Base-by-base conservation (phyloP, 2,888 invertebrate genomes). In the Apotomis turbidana region DNA sequence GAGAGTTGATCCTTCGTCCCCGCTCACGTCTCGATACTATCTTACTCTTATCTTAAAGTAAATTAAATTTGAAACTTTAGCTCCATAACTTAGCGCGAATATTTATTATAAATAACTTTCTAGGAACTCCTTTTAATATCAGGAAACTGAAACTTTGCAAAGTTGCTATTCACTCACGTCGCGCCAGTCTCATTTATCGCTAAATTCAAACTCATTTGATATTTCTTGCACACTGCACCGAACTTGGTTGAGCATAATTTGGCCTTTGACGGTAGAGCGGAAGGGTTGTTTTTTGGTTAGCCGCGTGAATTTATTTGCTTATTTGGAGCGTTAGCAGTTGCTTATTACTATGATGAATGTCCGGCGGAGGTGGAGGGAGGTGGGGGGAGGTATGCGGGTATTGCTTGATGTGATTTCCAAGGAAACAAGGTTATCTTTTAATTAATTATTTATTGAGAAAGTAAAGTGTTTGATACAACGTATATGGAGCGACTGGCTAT, bases 311-410 rank as follows among this genome's bases (percentile, higher is more conserved):
- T 66, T 13, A 64, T 70, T 64, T 59, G 70, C 13, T 60, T 66
- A 46, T 57, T 54, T 46, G 38, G 8, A 66, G 71, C 60, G 60
- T 36, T 38, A 66, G 36, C 27, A 60, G 59, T 15, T 60, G 49
- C 54, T 67, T 60, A 71, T 61, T 61, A 67, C 66, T 49, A 15
- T 60, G 66, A 66, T 66, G 60, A 49, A 60, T 49, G 10, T 44
- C 55, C 52, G 36, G 46, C 13, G 27, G 41, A 41, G 6, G 41
- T 6, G 6, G 5, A 41, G 41, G 6, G 5, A 6, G 5, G 41
- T 6, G 6, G 0, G 6, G 6, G 41, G 6, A 41, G n/a, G n/a
- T n/a, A n/a, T n/a, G n/a, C n/a, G n/a, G n/a, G n/a, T n/a, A n/a
- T n/a, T n/a, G n/a, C n/a, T n/a, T n/a, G n/a, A n/a, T n/a, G n/a